A percentile compares a stretch with the other conserved stretches of the same genome.
Evolutionary conservation across 2,888 invertebrate genomes (phyloP).

Genomic region (Brachyptera risi): DNA sequence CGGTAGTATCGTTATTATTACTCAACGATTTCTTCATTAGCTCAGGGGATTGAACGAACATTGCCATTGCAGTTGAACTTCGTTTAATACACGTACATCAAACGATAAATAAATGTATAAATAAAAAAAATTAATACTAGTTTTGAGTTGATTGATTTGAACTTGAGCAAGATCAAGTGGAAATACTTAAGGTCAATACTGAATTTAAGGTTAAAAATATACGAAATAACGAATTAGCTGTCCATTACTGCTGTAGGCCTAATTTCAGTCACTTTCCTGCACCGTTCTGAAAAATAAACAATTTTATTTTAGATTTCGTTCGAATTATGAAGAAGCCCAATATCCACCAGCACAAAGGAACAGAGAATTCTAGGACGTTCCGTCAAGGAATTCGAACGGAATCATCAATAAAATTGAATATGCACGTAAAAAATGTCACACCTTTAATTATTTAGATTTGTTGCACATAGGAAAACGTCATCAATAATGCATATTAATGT

Average conservation of each 20-base stretch:
- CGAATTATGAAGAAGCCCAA: background rate
- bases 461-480: too few relatives aligned
- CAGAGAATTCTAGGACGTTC: background rate
- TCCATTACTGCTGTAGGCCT: background rate
- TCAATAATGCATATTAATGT: background rate
- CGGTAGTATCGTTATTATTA: background rate
- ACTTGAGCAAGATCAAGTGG: background rate
- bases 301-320: background rate
- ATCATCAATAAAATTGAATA: too few relatives aligned
- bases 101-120: background rate
- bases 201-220: background rate
- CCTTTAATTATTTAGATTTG: too few relatives aligned
- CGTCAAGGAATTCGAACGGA: too few relatives aligned
- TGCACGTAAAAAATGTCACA: too few relatives aligned
- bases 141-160: conserved; percentile 4
- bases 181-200: conserved; percentile 2
- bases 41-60: background rate
- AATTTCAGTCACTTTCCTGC: background rate
- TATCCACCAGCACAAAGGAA: background rate
- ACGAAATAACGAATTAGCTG: background rate
- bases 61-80: background rate
- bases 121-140: background rate
- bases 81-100: background rate
- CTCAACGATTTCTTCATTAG: background rate
- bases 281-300: background rate